Evolutionary conservation across 2,888 invertebrate genomes (phyloP).

Genomic region (Trachelus stipa): DNA sequence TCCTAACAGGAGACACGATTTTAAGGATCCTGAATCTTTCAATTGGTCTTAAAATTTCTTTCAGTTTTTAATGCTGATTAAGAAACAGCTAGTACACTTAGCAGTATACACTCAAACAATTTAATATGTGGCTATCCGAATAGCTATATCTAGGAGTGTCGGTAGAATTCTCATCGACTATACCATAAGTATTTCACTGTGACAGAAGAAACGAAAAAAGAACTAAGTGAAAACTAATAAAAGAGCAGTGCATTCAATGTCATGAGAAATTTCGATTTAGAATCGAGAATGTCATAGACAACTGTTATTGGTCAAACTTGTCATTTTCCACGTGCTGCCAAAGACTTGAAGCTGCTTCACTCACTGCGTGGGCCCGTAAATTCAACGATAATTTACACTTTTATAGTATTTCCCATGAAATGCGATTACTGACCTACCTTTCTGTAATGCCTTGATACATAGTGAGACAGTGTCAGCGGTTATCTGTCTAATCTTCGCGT

Average conservation of each 20-base stretch:
- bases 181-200: not conserved
- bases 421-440: not conserved
- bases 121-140: too few relatives aligned
- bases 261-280: not conserved
- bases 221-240: not conserved
- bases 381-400: not conserved
- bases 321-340: slow-evolving; percentile 56
- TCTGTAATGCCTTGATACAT: not conserved
- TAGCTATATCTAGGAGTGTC: not conserved
- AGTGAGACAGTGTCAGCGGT: not conserved
- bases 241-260: not conserved
- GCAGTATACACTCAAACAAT: too few relatives aligned
- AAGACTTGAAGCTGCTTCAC: slow-evolving; percentile 6
- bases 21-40: not conserved
- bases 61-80: not conserved
- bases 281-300: slow-evolving; percentile 49
- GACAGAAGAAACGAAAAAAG: not conserved
- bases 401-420: not conserved
- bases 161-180: not conserved
- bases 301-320: slow-evolving; percentile 61
- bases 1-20: not conserved
- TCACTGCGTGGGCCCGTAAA: not conserved
- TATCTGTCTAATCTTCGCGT: not conserved
- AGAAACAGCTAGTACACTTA: too few relatives aligned
- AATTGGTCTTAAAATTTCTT: not conserved